Percentiles rank a stretch among this genome's conserved stretches.
Evolutionary conservation across 1,140 invertebrate genomes (phyloP).

Genomic region (Globodera ellingtonae): DNA sequence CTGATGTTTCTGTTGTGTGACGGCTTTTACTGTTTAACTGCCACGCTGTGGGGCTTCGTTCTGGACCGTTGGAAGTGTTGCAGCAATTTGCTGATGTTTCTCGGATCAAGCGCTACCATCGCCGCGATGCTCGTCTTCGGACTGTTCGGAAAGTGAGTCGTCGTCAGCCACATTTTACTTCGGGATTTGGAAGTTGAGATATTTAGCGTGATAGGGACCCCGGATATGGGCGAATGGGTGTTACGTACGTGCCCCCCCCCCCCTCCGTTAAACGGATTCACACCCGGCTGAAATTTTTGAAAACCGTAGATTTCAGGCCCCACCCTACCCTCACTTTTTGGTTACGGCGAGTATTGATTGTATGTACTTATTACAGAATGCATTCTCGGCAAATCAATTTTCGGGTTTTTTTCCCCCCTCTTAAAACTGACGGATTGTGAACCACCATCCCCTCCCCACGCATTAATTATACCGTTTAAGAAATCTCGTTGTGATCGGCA

Average conservation of each 20-base stretch:
- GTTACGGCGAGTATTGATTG: conserved; percentile 49
- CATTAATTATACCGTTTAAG: conserved; percentile 18
- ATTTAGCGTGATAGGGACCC: no score
- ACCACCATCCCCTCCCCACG: no score
- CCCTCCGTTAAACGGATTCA: no score
- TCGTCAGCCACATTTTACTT: no score
- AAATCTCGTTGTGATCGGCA: conserved; percentile 56
- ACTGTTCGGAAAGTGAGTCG: neutral
- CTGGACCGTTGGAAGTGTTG: conserved; percentile 60
- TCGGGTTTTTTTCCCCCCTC: neutral
- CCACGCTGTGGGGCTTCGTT: conserved; percentile 76
- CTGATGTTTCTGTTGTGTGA: conserved; percentile 82
- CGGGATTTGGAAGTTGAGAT: no score
- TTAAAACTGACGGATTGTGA: no score
- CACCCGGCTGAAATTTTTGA: no score
- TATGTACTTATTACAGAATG: neutral
- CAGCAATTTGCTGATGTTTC: conserved; percentile 54
- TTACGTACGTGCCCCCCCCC: no score
- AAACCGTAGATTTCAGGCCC: no score
- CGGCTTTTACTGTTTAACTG: conserved; percentile 76
- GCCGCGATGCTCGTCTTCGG: conserved; percentile 62
- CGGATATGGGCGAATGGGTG: no score
- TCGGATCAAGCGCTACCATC: conserved; percentile 59
- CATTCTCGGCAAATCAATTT: conserved; percentile 11
- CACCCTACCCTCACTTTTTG: no score